Evolutionary conservation across 2,797 vertebrate species (phyloP), one percentile per base, ranked within the genome.

Genomic region (Brachymystax lenok): DNA sequence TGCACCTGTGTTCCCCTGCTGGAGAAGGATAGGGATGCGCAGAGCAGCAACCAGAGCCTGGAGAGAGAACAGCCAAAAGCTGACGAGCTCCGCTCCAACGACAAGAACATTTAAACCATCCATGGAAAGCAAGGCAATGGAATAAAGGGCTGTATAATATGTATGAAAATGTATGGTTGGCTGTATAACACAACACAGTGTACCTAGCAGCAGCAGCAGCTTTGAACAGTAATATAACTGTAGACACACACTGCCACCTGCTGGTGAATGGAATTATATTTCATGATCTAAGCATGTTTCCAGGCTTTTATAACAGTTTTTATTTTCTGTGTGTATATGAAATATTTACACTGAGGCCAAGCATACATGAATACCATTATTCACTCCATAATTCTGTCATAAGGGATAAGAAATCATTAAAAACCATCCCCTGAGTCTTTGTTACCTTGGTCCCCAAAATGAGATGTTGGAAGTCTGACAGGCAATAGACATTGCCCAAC

Each of bases 1-100:
- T 99, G 98, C 92, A 99, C 98, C 6, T 99, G 97, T 6, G 92
- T 98, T 3, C 96, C 97, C 0, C 88, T 92, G 81, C 83, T 82
- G 12, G 87, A 91, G 74, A 91, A 91, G 63, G 91, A 94, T 1
- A 87, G 91, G 24, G 92, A 89, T 24, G 19, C 74, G 0, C 89
- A 87, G 33, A 85, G 83, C 0, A 71, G 61, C 33, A 95, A 94
- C 51, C 93, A 93, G 85, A 95, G 92, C 85, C 80, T 92, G 54
- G 90, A 93, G 79, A 89, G 91, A 88, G 80, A 80, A 78, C 88
- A 82, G 5, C 71, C 90, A 77, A 96, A 95, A 86, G 5, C 91
- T n/a, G 13, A 76, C 1, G 35, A 1, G 13, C 69, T 7, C 0
- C 77, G 67, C 64, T 83, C 91, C 54, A 84, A 83, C 0, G 79